These are phyloP conservation scores for Cryptus viduatorius DNA, from an alignment of 2,888 invertebrate species.

Conservation along the genomic window DNA sequence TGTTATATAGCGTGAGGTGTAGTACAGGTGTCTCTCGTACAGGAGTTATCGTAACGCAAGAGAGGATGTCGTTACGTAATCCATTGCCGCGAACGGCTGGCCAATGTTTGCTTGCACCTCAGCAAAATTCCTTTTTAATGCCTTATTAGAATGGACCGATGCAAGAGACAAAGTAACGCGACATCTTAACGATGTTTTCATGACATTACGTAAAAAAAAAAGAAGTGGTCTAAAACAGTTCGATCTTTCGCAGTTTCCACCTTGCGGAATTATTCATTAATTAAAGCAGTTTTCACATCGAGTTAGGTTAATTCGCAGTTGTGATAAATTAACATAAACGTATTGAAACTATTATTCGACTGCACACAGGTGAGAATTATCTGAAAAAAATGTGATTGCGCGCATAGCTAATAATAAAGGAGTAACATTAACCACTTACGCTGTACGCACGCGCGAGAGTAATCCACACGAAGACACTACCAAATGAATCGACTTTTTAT, in stretches of 20 bases:
- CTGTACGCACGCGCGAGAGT: background rate
- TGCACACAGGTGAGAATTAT: background rate
- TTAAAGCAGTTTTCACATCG: constrained; percentile 27
- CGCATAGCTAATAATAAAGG: background rate
- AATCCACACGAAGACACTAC: too few relatives aligned
- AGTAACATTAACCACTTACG: background rate
- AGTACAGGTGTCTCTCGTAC: constrained; percentile 40
- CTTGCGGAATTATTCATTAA: constrained; percentile 14
- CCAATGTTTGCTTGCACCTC: constrained; percentile 49
- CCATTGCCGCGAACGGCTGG: constrained; percentile 26
- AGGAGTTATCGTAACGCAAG: constrained; percentile 69
- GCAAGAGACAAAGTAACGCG: background rate
- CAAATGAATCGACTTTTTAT: background rate
- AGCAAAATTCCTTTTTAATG: constrained; percentile 23
- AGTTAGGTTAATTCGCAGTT: background rate
- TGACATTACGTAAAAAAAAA: background rate
- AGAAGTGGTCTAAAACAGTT: background rate
- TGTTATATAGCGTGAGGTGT: constrained; percentile 47
- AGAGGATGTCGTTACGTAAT: constrained; percentile 77
- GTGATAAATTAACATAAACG: constrained; percentile 21
- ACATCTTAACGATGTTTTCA: constrained; percentile 9
- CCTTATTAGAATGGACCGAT: constrained; percentile 8
- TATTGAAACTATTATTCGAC: constrained; percentile 17
- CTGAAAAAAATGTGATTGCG: background rate
- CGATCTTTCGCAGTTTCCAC: background rate